Percentiles rank a stretch among this genome's conserved stretches.
phyloP scores from a whole-genome alignment of 2,888 invertebrate genomes.

The Dermolepida albohirtum region DNA sequence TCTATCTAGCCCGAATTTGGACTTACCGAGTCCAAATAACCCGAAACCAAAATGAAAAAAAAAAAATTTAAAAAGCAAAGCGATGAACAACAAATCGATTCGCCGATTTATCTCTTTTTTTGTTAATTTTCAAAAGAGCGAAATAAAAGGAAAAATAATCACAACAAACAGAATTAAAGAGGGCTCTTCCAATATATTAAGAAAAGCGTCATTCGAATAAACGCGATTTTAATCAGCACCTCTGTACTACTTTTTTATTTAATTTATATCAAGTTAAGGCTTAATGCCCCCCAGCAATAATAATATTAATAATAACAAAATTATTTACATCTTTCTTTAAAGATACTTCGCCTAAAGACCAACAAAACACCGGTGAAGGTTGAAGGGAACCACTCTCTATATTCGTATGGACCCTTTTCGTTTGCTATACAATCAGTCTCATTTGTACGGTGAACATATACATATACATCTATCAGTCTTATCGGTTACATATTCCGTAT shows the following conservation, averaged over 20 bases:
- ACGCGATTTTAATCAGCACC: slow-evolving; percentile 50
- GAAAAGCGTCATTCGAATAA: slow-evolving; percentile 17
- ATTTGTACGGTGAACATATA: slow-evolving; percentile 46
- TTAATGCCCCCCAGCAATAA: slow-evolving; percentile 61
- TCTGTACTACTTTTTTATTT: slow-evolving; percentile 49
- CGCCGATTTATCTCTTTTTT: slow-evolving; percentile 40
- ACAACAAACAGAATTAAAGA: slow-evolving; percentile 53
- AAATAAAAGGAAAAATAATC: slow-evolving; percentile 44
- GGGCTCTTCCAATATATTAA: slow-evolving; percentile 46
- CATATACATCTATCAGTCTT: slow-evolving; percentile 60
- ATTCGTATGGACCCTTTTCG: slow-evolving; percentile 34
- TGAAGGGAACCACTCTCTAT: not conserved
- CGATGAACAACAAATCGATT: slow-evolving; percentile 50
- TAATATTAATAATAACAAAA: slow-evolving; percentile 46
- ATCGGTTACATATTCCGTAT: slow-evolving; percentile 60
- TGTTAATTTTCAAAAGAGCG: slow-evolving; percentile 51
- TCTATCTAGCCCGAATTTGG: slow-evolving; percentile 7
- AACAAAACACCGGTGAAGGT: slow-evolving; percentile 55
- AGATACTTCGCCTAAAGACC: slow-evolving; percentile 53
- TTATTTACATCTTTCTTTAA: slow-evolving; percentile 62
- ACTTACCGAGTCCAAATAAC: slow-evolving; percentile 24
- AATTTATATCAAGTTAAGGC: slow-evolving; percentile 52
- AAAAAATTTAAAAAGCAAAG: slow-evolving; percentile 49
- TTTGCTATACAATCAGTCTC: slow-evolving; percentile 52
- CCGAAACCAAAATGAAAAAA: slow-evolving; percentile 38